These are phyloP conservation scores for Helicoverpa zea DNA, from an alignment of 1,140 invertebrate genomes.

Conservation along the genomic window DNA sequence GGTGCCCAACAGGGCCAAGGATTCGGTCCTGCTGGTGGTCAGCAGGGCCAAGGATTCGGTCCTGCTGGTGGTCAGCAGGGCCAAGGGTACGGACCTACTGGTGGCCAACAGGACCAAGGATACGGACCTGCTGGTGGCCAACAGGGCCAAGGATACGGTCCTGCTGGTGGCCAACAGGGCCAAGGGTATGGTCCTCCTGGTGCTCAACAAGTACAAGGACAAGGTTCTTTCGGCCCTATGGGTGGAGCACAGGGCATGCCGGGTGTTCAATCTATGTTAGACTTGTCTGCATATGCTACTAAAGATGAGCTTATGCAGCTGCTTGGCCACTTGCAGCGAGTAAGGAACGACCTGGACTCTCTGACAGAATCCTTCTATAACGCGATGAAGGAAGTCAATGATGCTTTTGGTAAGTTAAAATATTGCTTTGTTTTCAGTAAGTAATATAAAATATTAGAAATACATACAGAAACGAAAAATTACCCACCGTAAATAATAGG, in stretches of 20 bases:
- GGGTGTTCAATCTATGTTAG: not conserved
- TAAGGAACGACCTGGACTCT: not conserved
- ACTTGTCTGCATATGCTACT: not conserved
- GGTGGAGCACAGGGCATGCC: not conserved
- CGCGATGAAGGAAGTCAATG: not conserved
- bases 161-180: no score
- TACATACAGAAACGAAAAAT: not conserved
- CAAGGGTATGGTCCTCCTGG: no score
- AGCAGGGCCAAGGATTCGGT: no score
- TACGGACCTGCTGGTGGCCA: no score
- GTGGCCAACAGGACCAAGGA: no score
- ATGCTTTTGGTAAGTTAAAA: constrained; percentile 37
- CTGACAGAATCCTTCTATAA: not conserved
- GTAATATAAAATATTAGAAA: not conserved
- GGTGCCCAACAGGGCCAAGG: no score
- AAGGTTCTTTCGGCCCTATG: not conserved
- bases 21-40: no score
- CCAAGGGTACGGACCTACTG: no score
- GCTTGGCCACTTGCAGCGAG: not conserved
- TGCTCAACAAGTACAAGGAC: not conserved
- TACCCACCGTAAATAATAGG: no score
- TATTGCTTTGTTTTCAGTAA: not conserved
- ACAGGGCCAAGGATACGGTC: no score
- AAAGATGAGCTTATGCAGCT: constrained; percentile 1
- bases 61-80: no score